Conservation (phyloP, 2,888 invertebrate species). For the Ectropis crepuscularia region DNA sequence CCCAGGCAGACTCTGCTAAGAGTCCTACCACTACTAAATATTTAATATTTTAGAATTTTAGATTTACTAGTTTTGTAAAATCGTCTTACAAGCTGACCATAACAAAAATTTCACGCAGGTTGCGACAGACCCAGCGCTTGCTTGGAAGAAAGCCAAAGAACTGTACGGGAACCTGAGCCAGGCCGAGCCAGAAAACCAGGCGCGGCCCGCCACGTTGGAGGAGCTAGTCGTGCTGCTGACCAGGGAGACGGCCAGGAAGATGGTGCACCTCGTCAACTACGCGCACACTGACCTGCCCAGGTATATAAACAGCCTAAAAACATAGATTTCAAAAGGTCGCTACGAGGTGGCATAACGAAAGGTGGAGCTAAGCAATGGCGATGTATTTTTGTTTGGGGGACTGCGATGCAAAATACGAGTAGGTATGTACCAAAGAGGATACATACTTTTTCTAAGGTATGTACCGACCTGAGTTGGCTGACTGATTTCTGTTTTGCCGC, state of each 20-base stretch:
- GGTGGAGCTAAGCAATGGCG: no score
- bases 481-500: no score
- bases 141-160: constrained; percentile 89
- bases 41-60: no score
- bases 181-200: constrained; percentile 94
- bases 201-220: constrained; percentile 90
- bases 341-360: neutral
- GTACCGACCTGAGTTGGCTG: no score
- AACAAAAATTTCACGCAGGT: constrained; percentile 78
- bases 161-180: constrained; percentile 91
- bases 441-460: no score
- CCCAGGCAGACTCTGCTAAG: no score
- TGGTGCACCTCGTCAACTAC: constrained; percentile 92
- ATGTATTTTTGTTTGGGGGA: no score
- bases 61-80: no score
- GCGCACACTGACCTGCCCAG: constrained; percentile 86
- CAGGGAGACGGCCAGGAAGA: constrained; percentile 90
- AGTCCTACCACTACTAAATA: no score
- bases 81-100: no score
- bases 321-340: neutral
- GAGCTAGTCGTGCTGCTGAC: constrained; percentile 90
- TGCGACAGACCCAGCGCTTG: constrained; percentile 91
- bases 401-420: no score
- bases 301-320: constrained; percentile 49
- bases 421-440: no score